Percentiles rank a stretch among this genome's conserved stretches.
These are phyloP conservation scores for Falco punctatus DNA, from an alignment of 2,113 vertebrate species.

Conservation along the genomic window DNA sequence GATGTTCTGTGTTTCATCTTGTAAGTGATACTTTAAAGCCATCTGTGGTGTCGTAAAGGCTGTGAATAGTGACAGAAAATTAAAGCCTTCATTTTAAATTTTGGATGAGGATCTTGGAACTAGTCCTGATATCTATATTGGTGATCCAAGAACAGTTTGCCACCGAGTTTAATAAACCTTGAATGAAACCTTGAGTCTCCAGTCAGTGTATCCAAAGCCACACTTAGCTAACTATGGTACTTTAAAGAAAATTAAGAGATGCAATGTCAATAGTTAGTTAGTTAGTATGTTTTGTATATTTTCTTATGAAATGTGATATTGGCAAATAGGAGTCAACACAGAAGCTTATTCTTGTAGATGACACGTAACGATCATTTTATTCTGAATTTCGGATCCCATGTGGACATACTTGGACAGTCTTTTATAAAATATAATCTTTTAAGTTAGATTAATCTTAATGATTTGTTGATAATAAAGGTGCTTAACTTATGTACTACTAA, in stretches of 20 bases:
- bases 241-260: background rate
- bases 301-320: background rate
- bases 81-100: background rate
- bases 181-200: background rate
- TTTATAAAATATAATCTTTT: background rate
- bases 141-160: background rate
- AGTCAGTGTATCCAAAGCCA: background rate
- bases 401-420: background rate
- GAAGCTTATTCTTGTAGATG: background rate
- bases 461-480: background rate
- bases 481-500: background rate
- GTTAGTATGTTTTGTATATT: background rate
- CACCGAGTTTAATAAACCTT: background rate
- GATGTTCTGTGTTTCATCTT: background rate
- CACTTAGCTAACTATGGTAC: background rate
- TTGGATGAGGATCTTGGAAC: background rate
- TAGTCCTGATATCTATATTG: background rate
- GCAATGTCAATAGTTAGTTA: too few relatives aligned
- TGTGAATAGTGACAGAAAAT: background rate
- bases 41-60: background rate
- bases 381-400: background rate
- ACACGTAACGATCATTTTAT: background rate
- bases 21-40: background rate
- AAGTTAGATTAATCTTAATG: background rate
- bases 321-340: background rate